Percentiles rank a stretch among this genome's conserved stretches.
phyloP scores from a whole-genome alignment of 2,888 invertebrate species.

The Heliconius cydno region DNA sequence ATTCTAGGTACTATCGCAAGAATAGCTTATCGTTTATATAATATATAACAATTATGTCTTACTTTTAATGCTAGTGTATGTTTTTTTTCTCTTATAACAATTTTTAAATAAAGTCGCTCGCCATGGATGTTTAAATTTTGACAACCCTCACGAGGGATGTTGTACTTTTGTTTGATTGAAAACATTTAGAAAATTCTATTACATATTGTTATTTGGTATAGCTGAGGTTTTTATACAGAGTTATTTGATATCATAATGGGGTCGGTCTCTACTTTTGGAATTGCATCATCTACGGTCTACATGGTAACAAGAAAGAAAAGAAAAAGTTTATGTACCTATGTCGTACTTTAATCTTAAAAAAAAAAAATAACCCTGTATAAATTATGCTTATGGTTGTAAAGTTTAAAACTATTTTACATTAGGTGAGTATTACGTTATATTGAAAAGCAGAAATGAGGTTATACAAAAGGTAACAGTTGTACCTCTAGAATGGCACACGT shows the following conservation, averaged over 20 bases:
- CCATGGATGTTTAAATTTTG: slow-evolving; percentile 23
- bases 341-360: slow-evolving; percentile 63
- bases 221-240: slow-evolving; percentile 80
- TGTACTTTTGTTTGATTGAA: slow-evolving; percentile 37
- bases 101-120: slow-evolving; percentile 29
- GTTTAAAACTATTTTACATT: slow-evolving; percentile 70
- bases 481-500: slow-evolving; percentile 79
- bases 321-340: slow-evolving; percentile 28
- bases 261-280: slow-evolving; percentile 11
- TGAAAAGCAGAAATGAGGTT: slow-evolving; percentile 79
- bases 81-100: slow-evolving; percentile 8
- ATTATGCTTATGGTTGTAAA: slow-evolving; percentile 79
- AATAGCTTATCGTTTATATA: slow-evolving; percentile 31
- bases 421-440: slow-evolving; percentile 79
- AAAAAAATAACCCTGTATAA: slow-evolving; percentile 79
- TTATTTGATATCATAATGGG: slow-evolving; percentile 59
- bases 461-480: slow-evolving; percentile 73
- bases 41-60: slow-evolving; percentile 32
- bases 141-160: slow-evolving; percentile 40
- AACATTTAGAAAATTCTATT: slow-evolving; percentile 42
- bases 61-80: slow-evolving; percentile 29
- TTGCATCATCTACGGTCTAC: slow-evolving; percentile 27
- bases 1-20: slow-evolving; percentile 36
- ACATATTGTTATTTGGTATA: slow-evolving; percentile 72
- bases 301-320: slow-evolving; percentile 40